Base-by-base conservation (phyloP, 2,113 vertebrate species). In the Uria aalge region DNA sequence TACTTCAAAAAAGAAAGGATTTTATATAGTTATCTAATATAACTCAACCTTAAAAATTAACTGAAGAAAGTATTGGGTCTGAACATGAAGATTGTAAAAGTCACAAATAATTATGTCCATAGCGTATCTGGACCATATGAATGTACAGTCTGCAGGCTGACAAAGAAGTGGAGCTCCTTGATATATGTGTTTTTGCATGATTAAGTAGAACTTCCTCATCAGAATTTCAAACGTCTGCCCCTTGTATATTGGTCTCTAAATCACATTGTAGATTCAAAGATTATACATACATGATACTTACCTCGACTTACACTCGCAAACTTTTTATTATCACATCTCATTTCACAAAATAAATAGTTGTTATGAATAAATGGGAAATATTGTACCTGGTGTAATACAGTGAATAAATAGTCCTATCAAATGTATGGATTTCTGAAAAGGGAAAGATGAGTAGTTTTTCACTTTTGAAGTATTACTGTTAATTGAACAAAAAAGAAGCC, bases 211-310 rank as follows among this genome's bases (percentile, higher is more conserved):
- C 53, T 83, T 78, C 77, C 88, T 95, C 69, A 91, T 73, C 89
- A 91, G 55, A 95, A 97, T 96, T 98, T 96, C 84, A 96, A 95
- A 95, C 78, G 81, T 50, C 84, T 83, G 57, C 15, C 67, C 88
- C 74, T n/a, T 88, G 21, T 69, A 92, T 91, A 48, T 8, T 48
- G 45, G 82, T 69, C 47, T 94, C 34, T 82, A 73, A 94, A 94
- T 82, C 22, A 62, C 34, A 48, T 15, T 43, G 43, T 74, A 94
- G 78, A 93, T 63, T 74, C n/a, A 94, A 80, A 90, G 30, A 53
- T 63, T 47, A 91, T 84, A 80, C 38, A 79, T 41, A 80, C 19
- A 56, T 68, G 66, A 85, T 66, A 83, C 18, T 16, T 34, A n/a
- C 62, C 38, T 87, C 50, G 23, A 77, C 29, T 91, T 81, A 26